A percentile compares a stretch with the other conserved stretches of the same genome.
Conservation (phyloP, 1,140 invertebrate genomes). For the Microplitis mediator region DNA sequence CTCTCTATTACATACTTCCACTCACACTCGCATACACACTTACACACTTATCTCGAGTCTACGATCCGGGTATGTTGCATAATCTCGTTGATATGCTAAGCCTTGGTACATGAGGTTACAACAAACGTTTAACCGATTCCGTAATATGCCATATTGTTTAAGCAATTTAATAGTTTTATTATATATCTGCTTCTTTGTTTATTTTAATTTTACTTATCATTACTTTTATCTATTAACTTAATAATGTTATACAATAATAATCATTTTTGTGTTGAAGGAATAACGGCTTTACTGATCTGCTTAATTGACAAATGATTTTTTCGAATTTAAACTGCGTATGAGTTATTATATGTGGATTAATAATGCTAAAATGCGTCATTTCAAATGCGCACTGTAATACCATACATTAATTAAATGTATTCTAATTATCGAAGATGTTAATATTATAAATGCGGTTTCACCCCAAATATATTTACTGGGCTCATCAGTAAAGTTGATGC, state of each 20-base stretch:
- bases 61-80: slow-evolving; percentile 9
- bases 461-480: no score
- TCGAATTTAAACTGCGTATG: no score
- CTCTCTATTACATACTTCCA: neutral
- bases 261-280: no score
- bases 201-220: neutral
- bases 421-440: no score
- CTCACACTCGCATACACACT: neutral
- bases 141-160: slow-evolving; percentile 28
- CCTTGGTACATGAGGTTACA: slow-evolving; percentile 11
- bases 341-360: no score
- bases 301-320: no score
- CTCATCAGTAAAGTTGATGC: no score
- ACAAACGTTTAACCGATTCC: slow-evolving; percentile 11
- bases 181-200: slow-evolving; percentile 6
- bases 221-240: neutral
- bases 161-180: slow-evolving; percentile 15
- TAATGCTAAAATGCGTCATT: no score
- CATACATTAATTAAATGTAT: no score
- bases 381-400: no score
- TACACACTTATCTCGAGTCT: neutral
- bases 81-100: slow-evolving; percentile 25
- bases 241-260: neutral
- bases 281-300: no score
- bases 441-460: no score